Conservation (phyloP, 2,888 invertebrate species). For the Drosophila ezoana region DNA sequence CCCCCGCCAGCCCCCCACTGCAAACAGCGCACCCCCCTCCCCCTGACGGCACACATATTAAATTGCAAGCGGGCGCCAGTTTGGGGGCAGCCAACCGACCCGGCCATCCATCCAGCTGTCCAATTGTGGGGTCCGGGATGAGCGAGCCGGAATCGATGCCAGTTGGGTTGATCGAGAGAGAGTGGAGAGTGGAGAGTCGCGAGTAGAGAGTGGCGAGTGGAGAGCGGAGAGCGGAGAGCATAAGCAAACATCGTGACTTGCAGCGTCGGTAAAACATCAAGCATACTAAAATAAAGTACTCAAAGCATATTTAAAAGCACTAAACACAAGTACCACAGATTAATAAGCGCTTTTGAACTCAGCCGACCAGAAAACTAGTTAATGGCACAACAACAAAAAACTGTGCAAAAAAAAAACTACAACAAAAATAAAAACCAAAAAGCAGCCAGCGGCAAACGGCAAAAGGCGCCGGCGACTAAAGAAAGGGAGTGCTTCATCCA, state of each 20-base stretch:
- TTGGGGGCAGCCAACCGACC: conserved; percentile 14
- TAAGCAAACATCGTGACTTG: conserved; percentile 70
- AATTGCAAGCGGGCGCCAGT: conserved; percentile 63
- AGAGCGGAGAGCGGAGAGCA: conserved; percentile 14
- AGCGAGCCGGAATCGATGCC: conserved; percentile 31
- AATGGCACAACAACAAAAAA: conserved; percentile 61
- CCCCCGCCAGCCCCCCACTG: neutral
- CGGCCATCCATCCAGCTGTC: conserved; percentile 7
- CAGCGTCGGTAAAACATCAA: conserved; percentile 81
- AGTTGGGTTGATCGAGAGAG: conserved; percentile 27
- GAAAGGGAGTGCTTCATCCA: conserved; percentile 41
- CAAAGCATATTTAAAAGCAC: conserved; percentile 82
- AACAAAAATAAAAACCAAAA: conserved; percentile 6
- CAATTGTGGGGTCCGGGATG: conserved; percentile 16
- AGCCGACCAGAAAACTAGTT: conserved; percentile 83
- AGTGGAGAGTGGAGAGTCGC: neutral
- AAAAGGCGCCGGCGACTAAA: conserved; percentile 39
- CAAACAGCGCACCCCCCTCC: neutral
- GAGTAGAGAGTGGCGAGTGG: conserved; percentile 2
- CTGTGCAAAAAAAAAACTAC: conserved; percentile 27
- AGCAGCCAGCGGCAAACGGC: conserved; percentile 12
- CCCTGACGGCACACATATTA: conserved; percentile 36
- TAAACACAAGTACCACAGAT: conserved; percentile 82
- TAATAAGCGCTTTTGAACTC: conserved; percentile 84
- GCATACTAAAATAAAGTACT: conserved; percentile 81